phyloP scores from a whole-genome alignment of 2,888 invertebrate species.

The Xestobium rufovillosum region DNA sequence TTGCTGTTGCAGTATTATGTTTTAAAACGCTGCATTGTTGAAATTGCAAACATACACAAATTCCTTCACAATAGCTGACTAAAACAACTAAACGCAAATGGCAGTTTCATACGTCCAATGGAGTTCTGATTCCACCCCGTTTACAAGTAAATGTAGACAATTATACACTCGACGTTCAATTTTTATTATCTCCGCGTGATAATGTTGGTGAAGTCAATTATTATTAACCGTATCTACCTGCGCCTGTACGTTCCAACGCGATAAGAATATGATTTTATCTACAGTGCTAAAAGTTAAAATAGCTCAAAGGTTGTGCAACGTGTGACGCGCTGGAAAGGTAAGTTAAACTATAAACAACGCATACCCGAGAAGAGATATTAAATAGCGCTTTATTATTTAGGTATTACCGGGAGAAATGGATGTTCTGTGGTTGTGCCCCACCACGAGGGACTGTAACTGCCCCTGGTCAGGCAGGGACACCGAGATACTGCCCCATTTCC shows the following conservation, averaged over 20 bases:
- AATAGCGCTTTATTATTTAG: no score
- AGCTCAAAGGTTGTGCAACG: neutral
- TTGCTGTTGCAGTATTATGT: no score
- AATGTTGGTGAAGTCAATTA: slow-evolving; percentile 2
- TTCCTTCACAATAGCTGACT: no score
- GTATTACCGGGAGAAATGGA: neutral
- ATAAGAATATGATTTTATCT: neutral
- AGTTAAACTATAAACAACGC: neutral
- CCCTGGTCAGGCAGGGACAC: neutral
- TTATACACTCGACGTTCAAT: no score
- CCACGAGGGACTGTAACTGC: neutral
- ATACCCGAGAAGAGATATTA: no score
- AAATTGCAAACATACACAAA: no score
- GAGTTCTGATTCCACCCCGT: no score
- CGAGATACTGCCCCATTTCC: neutral
- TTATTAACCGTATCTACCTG: neutral
- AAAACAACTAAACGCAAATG: no score
- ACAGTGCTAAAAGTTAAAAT: neutral
- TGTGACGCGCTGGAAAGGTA: neutral
- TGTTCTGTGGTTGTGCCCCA: neutral
- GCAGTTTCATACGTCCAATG: no score
- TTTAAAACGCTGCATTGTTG: no score
- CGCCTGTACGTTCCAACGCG: neutral
- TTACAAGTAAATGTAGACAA: no score
- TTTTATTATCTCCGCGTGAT: slow-evolving; percentile 1